Percentiles rank a stretch among this genome's conserved stretches.
These are phyloP conservation scores for Drosophila putrida DNA, from an alignment of 2,888 invertebrate genomes.

Conservation along the genomic window DNA sequence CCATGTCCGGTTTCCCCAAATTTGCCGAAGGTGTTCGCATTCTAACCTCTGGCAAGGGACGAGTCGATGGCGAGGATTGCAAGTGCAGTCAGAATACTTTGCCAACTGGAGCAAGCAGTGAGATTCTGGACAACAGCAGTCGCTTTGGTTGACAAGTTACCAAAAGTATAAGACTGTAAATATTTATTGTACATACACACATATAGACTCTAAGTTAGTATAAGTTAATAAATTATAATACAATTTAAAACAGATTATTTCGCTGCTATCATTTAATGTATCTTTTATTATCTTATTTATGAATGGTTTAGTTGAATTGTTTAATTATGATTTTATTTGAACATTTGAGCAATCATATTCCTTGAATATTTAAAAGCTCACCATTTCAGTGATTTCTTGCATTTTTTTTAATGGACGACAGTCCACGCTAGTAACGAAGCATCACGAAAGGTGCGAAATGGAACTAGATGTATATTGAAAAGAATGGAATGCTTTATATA, in stretches of 20 bases:
- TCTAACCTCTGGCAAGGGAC: conserved; percentile 67
- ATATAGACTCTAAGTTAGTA: conserved; percentile 24
- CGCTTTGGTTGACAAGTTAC: conserved; percentile 55
- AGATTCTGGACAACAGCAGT: conserved; percentile 62
- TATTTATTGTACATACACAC: conserved; percentile 38
- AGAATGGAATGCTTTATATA: too few relatives aligned
- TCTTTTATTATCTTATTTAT: too few relatives aligned
- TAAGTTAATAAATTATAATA: background rate
- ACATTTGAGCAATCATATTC: too few relatives aligned
- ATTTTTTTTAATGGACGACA: too few relatives aligned
- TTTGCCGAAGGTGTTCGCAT: conserved; percentile 81
- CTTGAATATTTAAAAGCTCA: too few relatives aligned
- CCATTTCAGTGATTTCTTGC: too few relatives aligned
- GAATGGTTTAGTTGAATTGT: too few relatives aligned
- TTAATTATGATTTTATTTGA: too few relatives aligned
- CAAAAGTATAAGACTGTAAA: conserved; percentile 11
- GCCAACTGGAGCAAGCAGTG: conserved; percentile 52
- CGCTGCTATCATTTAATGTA: too few relatives aligned
- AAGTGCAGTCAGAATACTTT: conserved; percentile 65
- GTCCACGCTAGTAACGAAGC: too few relatives aligned
- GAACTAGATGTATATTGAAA: too few relatives aligned
- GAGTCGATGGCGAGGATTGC: conserved; percentile 71
- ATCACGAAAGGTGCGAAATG: too few relatives aligned
- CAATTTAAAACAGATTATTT: background rate
- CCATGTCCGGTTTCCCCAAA: conserved; percentile 83